Conservation (phyloP, 2,113 vertebrate genomes). For the Gymnarchus niloticus region DNA sequence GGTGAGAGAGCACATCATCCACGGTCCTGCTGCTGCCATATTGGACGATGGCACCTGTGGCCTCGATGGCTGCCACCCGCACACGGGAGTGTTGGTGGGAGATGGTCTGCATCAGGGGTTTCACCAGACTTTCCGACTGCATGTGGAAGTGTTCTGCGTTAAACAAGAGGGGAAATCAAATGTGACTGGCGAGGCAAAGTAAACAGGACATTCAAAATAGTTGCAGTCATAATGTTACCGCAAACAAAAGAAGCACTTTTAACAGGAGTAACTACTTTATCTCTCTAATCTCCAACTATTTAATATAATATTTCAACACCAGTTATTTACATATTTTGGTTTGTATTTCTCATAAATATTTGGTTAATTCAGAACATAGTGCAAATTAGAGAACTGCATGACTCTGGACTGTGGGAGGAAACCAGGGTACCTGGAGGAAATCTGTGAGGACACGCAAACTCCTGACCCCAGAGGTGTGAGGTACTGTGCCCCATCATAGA, state of each 20-base stretch:
- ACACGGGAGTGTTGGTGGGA: slow-evolving; percentile 89
- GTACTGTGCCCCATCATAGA: neutral
- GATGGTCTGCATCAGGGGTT: slow-evolving; percentile 83
- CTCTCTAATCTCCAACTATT: neutral
- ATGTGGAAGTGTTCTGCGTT: slow-evolving; percentile 84
- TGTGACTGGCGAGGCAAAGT: neutral
- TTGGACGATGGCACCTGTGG: slow-evolving; percentile 79
- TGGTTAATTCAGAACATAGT: neutral
- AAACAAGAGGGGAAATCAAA: neutral
- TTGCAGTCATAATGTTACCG: too few relatives aligned
- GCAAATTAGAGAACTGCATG: too few relatives aligned
- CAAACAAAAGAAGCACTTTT: too few relatives aligned
- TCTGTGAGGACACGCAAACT: neutral
- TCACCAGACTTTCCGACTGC: slow-evolving; percentile 83
- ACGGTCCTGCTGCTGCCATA: slow-evolving; percentile 75
- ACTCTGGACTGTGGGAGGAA: too few relatives aligned
- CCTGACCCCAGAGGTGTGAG: neutral
- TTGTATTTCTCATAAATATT: neutral
- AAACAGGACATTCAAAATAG: neutral
- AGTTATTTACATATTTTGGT: neutral
- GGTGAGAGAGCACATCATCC: slow-evolving; percentile 85
- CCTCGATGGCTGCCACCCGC: slow-evolving; percentile 75
- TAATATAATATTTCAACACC: neutral
- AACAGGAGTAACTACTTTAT: neutral
- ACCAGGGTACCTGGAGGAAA: too few relatives aligned